Conservation (phyloP, 2,113 vertebrate genomes). For the Perca flavescens region DNA sequence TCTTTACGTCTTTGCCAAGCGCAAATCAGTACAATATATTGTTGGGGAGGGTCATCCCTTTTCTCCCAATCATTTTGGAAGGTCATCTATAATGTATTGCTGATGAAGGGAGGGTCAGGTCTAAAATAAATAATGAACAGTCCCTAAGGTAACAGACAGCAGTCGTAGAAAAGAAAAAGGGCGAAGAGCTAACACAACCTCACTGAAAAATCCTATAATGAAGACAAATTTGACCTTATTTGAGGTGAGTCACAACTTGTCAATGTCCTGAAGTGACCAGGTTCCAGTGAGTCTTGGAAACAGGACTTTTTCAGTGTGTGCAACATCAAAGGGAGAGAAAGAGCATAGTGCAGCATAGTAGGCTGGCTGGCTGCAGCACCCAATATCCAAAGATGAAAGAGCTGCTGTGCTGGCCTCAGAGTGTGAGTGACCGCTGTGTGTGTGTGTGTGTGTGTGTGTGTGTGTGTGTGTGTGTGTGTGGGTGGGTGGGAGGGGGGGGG, state of each 20-base stretch:
- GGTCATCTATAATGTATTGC: no score
- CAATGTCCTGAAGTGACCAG: conserved; percentile 33
- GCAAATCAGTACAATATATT: no score
- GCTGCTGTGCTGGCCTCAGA: conserved; percentile 25
- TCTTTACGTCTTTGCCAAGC: no score
- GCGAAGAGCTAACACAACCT: neutral
- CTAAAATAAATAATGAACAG: no score
- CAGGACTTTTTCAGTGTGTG: neutral
- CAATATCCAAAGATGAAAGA: conserved; percentile 61
- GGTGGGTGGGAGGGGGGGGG: neutral
- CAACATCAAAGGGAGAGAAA: conserved; percentile 58
- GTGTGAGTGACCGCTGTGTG: conserved; percentile 26
- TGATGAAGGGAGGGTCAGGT: no score
- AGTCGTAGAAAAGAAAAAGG: neutral
- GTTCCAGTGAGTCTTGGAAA: conserved; percentile 35
- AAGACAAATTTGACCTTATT: conserved; percentile 22
- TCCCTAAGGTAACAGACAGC: neutral
- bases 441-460: no score
- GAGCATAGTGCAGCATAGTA: conserved; percentile 37
- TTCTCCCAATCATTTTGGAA: no score
- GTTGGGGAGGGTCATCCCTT: no score
- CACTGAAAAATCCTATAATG: neutral
- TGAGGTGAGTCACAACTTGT: conserved; percentile 3
- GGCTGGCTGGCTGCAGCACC: conserved; percentile 30
- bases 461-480: no score